These are phyloP conservation scores for Oscheius sp. DNA, from an alignment of 2,888 invertebrate species.

Conservation along the genomic window DNA sequence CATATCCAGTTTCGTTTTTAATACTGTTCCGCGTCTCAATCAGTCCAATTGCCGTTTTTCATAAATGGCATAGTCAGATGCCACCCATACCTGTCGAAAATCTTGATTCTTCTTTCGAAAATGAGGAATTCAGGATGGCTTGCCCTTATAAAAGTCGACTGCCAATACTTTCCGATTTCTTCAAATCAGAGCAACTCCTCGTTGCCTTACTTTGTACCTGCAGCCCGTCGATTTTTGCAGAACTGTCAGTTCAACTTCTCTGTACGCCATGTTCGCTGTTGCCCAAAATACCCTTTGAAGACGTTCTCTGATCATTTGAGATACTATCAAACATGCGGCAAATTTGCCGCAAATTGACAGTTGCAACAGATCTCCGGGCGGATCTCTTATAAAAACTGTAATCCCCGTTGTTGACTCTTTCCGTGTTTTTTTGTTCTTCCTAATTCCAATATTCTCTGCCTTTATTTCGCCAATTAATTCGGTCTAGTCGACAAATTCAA, in stretches of 20 bases:
- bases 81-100: too few species aligned
- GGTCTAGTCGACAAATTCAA: background rate
- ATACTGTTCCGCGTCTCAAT: too few species aligned
- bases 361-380: slow-evolving; percentile 13
- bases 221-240: too few species aligned
- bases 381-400: slow-evolving; percentile 23
- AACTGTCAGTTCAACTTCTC: too few species aligned
- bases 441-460: background rate
- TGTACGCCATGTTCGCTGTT: background rate
- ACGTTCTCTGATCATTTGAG: slow-evolving; percentile 5
- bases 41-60: too few species aligned
- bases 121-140: too few species aligned
- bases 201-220: too few species aligned
- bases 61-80: too few species aligned
- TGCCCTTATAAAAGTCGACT: too few species aligned
- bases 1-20: background rate
- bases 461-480: background rate
- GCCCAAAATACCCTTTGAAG: background rate
- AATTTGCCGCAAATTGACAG: slow-evolving; percentile 7
- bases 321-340: slow-evolving; percentile 4
- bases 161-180: too few species aligned
- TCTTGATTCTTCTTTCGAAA: too few species aligned
- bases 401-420: slow-evolving; percentile 4
- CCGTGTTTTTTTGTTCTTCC: background rate
- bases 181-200: too few species aligned